Evolutionary conservation across 2,888 invertebrate species (phyloP), one percentile per base, ranked within the genome.

Genomic region (Macaria notata): DNA sequence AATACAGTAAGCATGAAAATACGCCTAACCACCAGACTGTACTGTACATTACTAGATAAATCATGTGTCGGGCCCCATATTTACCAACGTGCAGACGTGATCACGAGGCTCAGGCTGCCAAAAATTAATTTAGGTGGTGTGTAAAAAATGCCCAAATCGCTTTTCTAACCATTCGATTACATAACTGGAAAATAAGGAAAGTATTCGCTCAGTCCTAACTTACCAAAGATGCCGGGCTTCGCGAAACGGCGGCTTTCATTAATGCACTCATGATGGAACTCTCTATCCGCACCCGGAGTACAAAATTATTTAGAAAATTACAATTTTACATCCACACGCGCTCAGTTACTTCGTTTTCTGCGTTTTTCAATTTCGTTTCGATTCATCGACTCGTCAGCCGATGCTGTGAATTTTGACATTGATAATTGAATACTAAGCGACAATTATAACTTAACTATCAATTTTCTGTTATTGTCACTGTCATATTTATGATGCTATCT

Each of bases 241-340:
- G 86, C 52, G 84, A 81, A 63, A 86, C 66, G 48, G 88, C 78
- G 61, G 84, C 84, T 75, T 88, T 92, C 78, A 91, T 83, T 78
- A 92, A 70, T 83, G 86, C 85, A 86, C 91, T 92, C 92, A 92
- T 92, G 90, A 90, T 91, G 90, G 88, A 89, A 91, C 90, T 89
- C 89, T 83, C 88, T 90, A 78, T 87, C 84, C 90, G 90, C 91
- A 91, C 91, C 88, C 75, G 64, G 83, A 88, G 86, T 73, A 87
- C 88, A 84, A 78, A 73, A 73, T 71, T 67, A 62, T 54, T 61
- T 60, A 59, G 45, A 54, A 53, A 62, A 59, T 60, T 38, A 46
- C 47, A 65, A 74, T 72, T 66, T 73, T 66, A 76, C 79, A 79
- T 78, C 66, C 73, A 75, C 72, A 58, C 66, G 46, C 66, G 61